Conservation (phyloP, 2,113 vertebrate species). For the Machaerirhynchus nigripectus region DNA sequence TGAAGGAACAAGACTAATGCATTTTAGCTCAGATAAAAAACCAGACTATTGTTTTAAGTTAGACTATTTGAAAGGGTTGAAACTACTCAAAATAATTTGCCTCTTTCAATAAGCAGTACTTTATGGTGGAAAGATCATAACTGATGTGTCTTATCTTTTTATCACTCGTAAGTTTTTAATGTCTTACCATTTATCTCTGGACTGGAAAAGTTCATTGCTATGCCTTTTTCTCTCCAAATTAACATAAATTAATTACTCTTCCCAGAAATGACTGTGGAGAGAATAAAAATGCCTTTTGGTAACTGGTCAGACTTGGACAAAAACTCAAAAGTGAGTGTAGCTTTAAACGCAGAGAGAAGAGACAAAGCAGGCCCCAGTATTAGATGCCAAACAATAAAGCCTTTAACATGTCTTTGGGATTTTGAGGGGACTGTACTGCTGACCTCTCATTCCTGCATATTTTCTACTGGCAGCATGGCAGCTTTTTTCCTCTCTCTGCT, state of each 20-base stretch:
- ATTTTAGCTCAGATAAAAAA: neutral
- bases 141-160: conserved; percentile 1
- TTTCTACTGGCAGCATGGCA: neutral
- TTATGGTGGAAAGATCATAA: neutral
- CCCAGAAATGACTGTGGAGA: neutral
- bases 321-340: neutral
- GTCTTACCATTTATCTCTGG: neutral
- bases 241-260: conserved; percentile 40
- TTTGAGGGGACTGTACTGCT: conserved; percentile 22
- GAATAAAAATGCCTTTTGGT: conserved; percentile 45
- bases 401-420: conserved; percentile 29
- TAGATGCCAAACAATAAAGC: conserved; percentile 36
- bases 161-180: neutral
- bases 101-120: neutral
- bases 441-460: conserved; percentile 64
- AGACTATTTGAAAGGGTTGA: neutral
- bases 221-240: conserved; percentile 22
- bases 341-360: conserved; percentile 19
- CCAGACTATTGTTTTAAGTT: neutral
- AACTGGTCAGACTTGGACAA: conserved; percentile 15
- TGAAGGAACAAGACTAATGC: neutral
- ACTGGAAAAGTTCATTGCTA: conserved; percentile 24
- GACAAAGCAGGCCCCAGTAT: conserved; percentile 36
- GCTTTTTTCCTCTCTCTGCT: neutral
- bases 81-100: neutral